These are phyloP conservation scores for Anolis sagrei DNA, from an alignment of 2,113 vertebrate species.

Conservation along the genomic window DNA sequence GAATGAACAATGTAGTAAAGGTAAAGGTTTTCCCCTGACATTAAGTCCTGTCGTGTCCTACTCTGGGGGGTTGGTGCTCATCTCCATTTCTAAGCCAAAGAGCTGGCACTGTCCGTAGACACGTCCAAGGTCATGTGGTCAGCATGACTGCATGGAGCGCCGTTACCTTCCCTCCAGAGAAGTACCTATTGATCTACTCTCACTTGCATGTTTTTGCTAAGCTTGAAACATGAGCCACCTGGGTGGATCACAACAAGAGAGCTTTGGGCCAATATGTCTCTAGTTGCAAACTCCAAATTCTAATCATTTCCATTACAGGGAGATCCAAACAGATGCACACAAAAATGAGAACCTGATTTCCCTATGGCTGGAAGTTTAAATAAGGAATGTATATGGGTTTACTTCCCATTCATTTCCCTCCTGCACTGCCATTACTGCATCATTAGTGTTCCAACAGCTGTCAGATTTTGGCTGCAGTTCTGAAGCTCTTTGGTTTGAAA, in stretches of 20 bases:
- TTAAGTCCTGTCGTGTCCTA: too few species aligned
- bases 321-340: not conserved
- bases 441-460: not conserved
- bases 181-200: too few species aligned
- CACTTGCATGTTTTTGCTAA: too few species aligned
- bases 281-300: not conserved
- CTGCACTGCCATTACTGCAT: not conserved
- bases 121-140: too few species aligned
- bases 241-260: not conserved
- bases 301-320: not conserved
- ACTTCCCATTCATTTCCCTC: conserved; percentile 40
- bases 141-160: too few species aligned
- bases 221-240: not conserved
- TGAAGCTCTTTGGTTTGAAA: not conserved
- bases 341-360: not conserved
- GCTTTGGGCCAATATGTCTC: not conserved
- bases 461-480: not conserved
- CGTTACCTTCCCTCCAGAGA: too few species aligned
- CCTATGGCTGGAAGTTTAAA: not conserved
- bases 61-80: too few species aligned
- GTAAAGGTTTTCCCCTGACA: too few species aligned
- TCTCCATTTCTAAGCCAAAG: too few species aligned
- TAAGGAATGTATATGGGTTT: not conserved
- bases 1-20: too few species aligned
- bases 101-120: too few species aligned